Evolutionary conservation across 2,888 invertebrate genomes (phyloP).

Genomic region (Acronicta leporina): DNA sequence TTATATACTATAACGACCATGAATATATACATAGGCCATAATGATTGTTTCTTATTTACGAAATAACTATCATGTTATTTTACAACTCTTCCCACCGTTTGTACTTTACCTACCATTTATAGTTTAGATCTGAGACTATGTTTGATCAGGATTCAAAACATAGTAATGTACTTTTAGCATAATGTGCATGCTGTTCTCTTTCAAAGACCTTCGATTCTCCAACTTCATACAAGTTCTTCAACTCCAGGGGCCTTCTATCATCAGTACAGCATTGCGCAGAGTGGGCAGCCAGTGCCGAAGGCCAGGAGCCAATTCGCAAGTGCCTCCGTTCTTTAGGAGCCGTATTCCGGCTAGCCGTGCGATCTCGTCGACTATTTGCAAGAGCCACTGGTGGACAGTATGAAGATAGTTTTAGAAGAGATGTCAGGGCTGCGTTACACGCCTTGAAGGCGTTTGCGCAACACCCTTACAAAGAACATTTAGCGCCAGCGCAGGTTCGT

Average conservation of each 20-base stretch:
- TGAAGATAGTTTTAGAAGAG: constrained; percentile 95
- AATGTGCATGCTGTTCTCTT: no score
- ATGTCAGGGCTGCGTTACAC: constrained; percentile 94
- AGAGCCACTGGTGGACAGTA: constrained; percentile 96
- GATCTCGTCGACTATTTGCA: constrained; percentile 95
- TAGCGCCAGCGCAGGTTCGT: constrained; percentile 92
- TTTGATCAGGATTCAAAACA: no score
- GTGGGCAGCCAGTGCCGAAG: constrained; percentile 95
- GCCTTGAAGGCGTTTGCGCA: constrained; percentile 93
- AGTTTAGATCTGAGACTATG: no score
- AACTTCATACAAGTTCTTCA: not conserved
- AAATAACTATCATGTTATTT: no score
- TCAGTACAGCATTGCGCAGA: constrained; percentile 97
- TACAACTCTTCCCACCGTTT: no score
- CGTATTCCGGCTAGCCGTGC: constrained; percentile 97
- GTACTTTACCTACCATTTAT: no score
- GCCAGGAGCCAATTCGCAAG: constrained; percentile 96
- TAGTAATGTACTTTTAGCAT: no score
- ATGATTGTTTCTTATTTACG: no score
- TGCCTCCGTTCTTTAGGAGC: constrained; percentile 97
- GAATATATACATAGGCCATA: no score
- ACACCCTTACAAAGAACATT: constrained; percentile 92
- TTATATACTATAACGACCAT: not conserved
- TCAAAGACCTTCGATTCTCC: not conserved
- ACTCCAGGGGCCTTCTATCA: constrained; percentile 93